Conservation (phyloP, 2,888 invertebrate species). For the Molanna angustata region DNA sequence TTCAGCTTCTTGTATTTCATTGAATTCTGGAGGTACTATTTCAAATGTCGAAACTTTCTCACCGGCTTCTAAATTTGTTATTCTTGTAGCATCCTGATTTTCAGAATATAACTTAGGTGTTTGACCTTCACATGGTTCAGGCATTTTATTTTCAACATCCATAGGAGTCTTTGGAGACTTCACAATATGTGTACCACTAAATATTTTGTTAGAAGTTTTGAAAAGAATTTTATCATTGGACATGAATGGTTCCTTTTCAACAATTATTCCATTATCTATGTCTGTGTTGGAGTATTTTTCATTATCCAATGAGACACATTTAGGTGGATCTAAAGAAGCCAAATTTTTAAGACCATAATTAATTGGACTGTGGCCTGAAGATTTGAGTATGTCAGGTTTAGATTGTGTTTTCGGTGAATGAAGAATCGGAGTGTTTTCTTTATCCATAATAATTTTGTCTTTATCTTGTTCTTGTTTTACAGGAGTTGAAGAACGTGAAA, state of each 20-base stretch:
- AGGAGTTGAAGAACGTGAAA: slow-evolving; percentile 13
- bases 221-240: neutral
- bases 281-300: slow-evolving; percentile 9
- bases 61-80: slow-evolving; percentile 26
- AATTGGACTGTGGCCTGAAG: slow-evolving; percentile 1
- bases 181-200: slow-evolving; percentile 40
- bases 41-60: slow-evolving; percentile 38
- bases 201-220: slow-evolving; percentile 15
- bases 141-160: slow-evolving; percentile 28
- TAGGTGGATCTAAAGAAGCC: neutral
- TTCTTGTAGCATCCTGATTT: slow-evolving; percentile 16
- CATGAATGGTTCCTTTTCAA: neutral
- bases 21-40: slow-evolving; percentile 42
- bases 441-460: slow-evolving; percentile 21
- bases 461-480: slow-evolving; percentile 26
- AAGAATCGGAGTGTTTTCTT: slow-evolving; percentile 13
- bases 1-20: slow-evolving; percentile 36
- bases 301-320: neutral
- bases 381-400: slow-evolving; percentile 5
- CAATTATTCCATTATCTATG: neutral
- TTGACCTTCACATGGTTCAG: slow-evolving; percentile 27
- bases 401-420: slow-evolving; percentile 6
- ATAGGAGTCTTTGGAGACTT: slow-evolving; percentile 53
- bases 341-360: slow-evolving; percentile 2
- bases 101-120: slow-evolving; percentile 22